Evolutionary conservation across 2,888 invertebrate genomes (phyloP), one percentile per base, ranked within the genome.

Genomic region (Orthonevra nobilis): DNA sequence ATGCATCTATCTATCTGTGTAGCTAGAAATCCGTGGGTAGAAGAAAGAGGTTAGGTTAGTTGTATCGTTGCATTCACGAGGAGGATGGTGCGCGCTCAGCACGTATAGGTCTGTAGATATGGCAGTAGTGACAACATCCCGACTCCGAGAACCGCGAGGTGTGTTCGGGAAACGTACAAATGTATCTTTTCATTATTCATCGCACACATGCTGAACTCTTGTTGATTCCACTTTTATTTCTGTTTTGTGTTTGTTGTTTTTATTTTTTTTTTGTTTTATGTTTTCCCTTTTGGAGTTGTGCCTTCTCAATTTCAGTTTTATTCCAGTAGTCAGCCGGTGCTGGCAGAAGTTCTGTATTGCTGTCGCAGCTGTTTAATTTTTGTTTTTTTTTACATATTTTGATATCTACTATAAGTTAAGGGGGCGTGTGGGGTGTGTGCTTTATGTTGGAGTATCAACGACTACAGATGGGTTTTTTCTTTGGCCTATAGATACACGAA

Each of bases 151-250:
- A 3, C n/a, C 52, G n/a, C n/a, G 40, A 42, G 38, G 63, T 28
- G 38, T 63, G 48, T 48, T 63, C 38, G 52, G 20, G 52, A n/a
- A 63, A 32, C 34, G 30, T 40, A 42, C 30, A 30, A 38, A 50
- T 50, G 63, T 50, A 63, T 63, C 63, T 52, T 64, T 64, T 64
- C 52, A 42, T 61, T 64, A 64, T 64, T 54, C 64, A 64, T 52
- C 52, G 19, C 40, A 63, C 40, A 63, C 50, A 50, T 20, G 48
- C 28, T 30, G 63, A 63, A 23, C 32, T 63, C 58, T 58, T 63
- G 63, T 63, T 63, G 63, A 50, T 50, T 63, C 40, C 19, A 40
- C 20, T 5, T 28, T 50, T 26, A 38, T 19, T 38, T 7, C 7
- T 20, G 50, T 46, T 7, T n/a, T n/a, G n/a, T n/a, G n/a, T n/a